A percentile compares a stretch with the other conserved stretches of the same genome.
Conservation (phyloP, 1,140 invertebrate species). For the Micrasema longulum region DNA sequence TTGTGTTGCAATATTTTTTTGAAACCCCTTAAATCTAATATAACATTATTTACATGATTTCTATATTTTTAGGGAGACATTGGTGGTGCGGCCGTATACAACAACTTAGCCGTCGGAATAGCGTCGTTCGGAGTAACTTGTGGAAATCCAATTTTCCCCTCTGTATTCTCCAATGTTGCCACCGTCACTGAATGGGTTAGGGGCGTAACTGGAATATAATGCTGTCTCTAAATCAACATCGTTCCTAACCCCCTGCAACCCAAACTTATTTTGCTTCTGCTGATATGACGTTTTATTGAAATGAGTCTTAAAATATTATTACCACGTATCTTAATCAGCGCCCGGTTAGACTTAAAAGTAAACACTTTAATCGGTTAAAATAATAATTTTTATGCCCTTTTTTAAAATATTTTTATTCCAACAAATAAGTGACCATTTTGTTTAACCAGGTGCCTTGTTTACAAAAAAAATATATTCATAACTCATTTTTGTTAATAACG, state of each 20-base stretch:
- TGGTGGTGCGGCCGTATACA: slow-evolving; percentile 63
- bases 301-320: too few relatives aligned
- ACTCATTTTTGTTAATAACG: too few relatives aligned
- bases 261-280: not conserved
- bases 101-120: slow-evolving; percentile 62
- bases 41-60: slow-evolving; percentile 5
- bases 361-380: not conserved
- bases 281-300: too few relatives aligned
- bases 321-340: too few relatives aligned
- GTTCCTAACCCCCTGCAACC: not conserved
- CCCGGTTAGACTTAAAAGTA: too few relatives aligned
- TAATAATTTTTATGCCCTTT: too few relatives aligned
- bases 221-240: not conserved
- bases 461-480: too few relatives aligned
- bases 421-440: too few relatives aligned
- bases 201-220: slow-evolving; percentile 61
- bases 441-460: too few relatives aligned
- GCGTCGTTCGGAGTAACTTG: slow-evolving; percentile 64
- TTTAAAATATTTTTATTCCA: not conserved
- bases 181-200: slow-evolving; percentile 62
- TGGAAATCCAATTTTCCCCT: slow-evolving; percentile 62
- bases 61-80: slow-evolving; percentile 61
- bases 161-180: slow-evolving; percentile 64
- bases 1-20: too few relatives aligned
- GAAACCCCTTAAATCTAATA: too few relatives aligned